Base-by-base conservation (phyloP, 2,797 vertebrate genomes). In the Bryconaethiops microstoma region DNA sequence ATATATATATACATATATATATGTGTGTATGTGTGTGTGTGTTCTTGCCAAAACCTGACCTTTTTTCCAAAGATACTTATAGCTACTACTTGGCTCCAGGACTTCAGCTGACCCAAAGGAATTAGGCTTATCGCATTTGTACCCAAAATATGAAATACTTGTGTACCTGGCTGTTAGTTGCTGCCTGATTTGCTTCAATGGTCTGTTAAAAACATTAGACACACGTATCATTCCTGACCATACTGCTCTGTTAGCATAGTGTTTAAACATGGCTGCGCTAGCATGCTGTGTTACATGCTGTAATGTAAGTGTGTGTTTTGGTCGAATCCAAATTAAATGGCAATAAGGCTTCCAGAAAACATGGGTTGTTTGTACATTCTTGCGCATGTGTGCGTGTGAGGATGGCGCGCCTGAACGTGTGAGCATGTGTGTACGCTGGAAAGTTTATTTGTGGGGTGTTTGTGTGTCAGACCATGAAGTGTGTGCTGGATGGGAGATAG, bases 381-480 rank as follows among this genome's bases (percentile, higher is more conserved):
- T 82, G 69, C 19, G 14, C 72, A 69, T 82, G 70, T 57, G 54
- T 17, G 21, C 16, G n/a, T 69, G 62, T 73, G 25, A 35, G 9
- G 25, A 45, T 45, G 29, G 35, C 16, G 35, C 40, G 21, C 39
- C 6, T 35, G 13, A 39, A 54, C 2, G n/a, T 21, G 17, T 13
- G 29, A 72, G 69, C 67, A 42, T 78, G 77, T 23, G 23, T 79
- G 72, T 45, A 59, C 39, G 57, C 67, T 4, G 60, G 77, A 75
- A 76, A 17, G 62, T 76, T 80, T 70, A 64, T 80, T 79, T 59
- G 62, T 0, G 9, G 71, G 35, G 39, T 73, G 82, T 73, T 76
- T 84, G 35, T 72, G 48, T 77, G 79, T 84, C 77, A 71, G 64
- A 72, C 71, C 52, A 60, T 81, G 64, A 76, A 74, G 52, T 75